A percentile compares a stretch with the other conserved stretches of the same genome.
These are phyloP conservation scores for Harpegnathos saltator DNA, from an alignment of 1,140 invertebrate species.

Conservation along the genomic window DNA sequence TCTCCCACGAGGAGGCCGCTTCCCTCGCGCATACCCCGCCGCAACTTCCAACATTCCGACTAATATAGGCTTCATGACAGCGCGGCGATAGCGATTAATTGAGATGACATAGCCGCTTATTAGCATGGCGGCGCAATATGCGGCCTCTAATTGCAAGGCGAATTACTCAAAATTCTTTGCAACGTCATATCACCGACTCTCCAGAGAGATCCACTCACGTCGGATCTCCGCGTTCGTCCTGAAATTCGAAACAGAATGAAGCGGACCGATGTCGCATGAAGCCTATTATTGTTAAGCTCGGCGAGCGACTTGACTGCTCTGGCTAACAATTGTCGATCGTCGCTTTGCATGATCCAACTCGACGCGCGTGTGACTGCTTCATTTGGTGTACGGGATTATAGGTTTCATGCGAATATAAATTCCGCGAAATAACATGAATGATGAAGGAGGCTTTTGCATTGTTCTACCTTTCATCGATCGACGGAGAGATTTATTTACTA, in stretches of 20 bases:
- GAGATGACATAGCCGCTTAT: constrained; percentile 68
- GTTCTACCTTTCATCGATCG: background rate
- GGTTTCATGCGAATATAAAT: background rate
- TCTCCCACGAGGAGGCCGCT: background rate
- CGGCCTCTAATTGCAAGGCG: constrained; percentile 13
- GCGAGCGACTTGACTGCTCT: too few species aligned
- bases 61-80: constrained; percentile 19
- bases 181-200: background rate
- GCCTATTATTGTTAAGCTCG: background rate
- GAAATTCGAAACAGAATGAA: too few species aligned
- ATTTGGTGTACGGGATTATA: background rate
- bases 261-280: background rate
- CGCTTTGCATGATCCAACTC: background rate
- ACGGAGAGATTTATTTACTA: background rate
- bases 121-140: constrained; percentile 51
- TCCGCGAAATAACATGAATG: background rate
- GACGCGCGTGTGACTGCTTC: background rate
- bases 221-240: too few species aligned
- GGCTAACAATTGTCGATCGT: background rate
- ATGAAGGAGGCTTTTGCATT: background rate
- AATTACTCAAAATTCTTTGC: background rate
- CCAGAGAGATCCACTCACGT: background rate
- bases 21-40: constrained; percentile 32
- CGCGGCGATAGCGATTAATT: constrained; percentile 64
- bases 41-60: constrained; percentile 65